Evolutionary conservation across 2,797 vertebrate species (phyloP), one percentile per base, ranked within the genome.

Genomic region (Alexandromys oeconomus): DNA sequence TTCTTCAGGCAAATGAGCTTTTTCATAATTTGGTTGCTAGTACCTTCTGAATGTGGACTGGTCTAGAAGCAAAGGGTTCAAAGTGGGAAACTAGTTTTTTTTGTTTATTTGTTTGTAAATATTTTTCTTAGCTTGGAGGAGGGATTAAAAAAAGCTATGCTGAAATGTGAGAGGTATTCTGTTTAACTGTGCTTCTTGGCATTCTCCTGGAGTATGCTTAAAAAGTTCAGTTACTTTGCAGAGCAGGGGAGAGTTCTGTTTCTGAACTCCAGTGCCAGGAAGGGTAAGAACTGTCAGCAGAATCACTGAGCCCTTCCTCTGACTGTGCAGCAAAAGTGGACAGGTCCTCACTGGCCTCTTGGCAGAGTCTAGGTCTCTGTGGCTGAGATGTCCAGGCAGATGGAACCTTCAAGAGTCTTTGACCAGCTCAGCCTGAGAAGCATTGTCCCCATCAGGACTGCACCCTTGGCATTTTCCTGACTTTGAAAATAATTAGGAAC

Each of bases 391-490:
- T 25, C 65, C 6, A 37, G 87, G 46, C 48, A 74, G 40, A 9
- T 1, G 6, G 23, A 29, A 12, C 1, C 4, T 21, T 73, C 71
- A 25, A 5, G 10, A 34, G 5, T 14, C 21, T 65, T 46, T 5
- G 9, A 7, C 1, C 1, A 11, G 2, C 15, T 67, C 19, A n/a
- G 14, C 6, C 14, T 21, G 4, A 57, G 51, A 48, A 34, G 6
- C 13, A 17, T 25, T 27, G 13, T 87, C 21, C 2, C 59, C 9
- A 13, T 43, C 3, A 34, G 9, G 14, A 2, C 19, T 6, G n/a
- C 43, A 51, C 5, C 13, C 13, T 31, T 40, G 37, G 1, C 71
- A 11, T 61, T 48, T 37, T 11, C 19, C 13, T 43, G 57, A 29
- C 23, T 34, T 5, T 46, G 40, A 0, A 34, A 59, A 43, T 57